phyloP scores from a whole-genome alignment of 1,140 invertebrate species.

The Ladona fulva region DNA sequence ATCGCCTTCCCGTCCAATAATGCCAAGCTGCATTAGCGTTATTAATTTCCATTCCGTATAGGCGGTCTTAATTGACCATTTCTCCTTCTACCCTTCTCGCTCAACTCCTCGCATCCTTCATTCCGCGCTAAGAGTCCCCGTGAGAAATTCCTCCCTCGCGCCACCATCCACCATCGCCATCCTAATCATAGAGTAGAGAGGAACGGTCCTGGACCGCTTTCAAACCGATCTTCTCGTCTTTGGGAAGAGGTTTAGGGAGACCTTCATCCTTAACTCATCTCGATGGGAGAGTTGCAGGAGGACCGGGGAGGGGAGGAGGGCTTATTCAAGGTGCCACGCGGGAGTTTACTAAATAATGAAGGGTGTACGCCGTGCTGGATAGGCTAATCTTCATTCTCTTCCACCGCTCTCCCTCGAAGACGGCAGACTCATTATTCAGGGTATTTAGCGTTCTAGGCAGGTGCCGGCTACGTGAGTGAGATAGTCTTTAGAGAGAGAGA shows the following conservation, averaged over 20 bases:
- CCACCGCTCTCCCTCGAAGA: background rate
- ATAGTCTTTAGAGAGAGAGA: too few species aligned
- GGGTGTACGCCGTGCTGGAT: background rate
- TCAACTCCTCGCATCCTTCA: too few species aligned
- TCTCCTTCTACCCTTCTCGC: too few species aligned
- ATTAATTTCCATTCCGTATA: too few species aligned
- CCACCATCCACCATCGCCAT: too few species aligned
- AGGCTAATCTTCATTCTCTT: background rate
- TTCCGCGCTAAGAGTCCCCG: too few species aligned
- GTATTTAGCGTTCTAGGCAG: background rate
- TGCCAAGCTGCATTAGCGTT: too few species aligned
- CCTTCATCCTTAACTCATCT: background rate
- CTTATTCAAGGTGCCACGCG: background rate
- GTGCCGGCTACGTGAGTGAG: background rate
- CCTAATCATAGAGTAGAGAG: background rate
- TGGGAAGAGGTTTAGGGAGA: too few species aligned
- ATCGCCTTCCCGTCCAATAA: too few species aligned
- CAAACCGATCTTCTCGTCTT: constrained; percentile 1
- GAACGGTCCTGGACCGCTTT: background rate
- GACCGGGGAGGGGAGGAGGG: background rate
- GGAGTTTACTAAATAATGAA: constrained; percentile 10
- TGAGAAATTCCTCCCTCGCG: too few species aligned
- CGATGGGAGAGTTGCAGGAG: too few species aligned
- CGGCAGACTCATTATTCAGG: background rate
- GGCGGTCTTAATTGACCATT: too few species aligned